Percentiles rank a stretch among this genome's conserved stretches.
phyloP scores from a whole-genome alignment of 2,888 invertebrate genomes.

The Brenthis hecate region DNA sequence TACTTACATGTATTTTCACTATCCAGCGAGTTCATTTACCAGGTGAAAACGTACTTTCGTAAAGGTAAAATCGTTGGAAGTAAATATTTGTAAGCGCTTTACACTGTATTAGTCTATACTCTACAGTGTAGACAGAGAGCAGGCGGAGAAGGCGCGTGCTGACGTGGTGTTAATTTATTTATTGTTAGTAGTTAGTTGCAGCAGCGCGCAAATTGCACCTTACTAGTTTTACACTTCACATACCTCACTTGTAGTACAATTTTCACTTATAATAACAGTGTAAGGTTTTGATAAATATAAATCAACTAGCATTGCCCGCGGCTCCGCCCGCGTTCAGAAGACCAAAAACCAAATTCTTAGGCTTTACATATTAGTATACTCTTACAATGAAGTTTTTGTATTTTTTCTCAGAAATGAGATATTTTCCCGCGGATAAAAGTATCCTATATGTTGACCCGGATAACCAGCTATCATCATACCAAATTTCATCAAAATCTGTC shows the following conservation, averaged over 20 bases:
- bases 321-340: too few species aligned
- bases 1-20: not conserved
- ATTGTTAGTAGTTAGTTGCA: constrained; percentile 23
- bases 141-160: constrained; percentile 15
- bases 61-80: constrained; percentile 19
- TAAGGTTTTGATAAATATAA: not conserved
- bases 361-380: too few species aligned
- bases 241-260: constrained; percentile 5
- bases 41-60: constrained; percentile 7
- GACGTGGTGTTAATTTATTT: constrained; percentile 27
- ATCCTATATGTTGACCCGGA: too few species aligned
- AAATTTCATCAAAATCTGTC: too few species aligned
- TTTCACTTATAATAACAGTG: constrained; percentile 2
- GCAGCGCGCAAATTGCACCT: constrained; percentile 16
- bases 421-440: too few species aligned
- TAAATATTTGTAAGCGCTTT: constrained; percentile 21
- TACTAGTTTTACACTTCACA: constrained; percentile 8
- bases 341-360: too few species aligned
- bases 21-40: not conserved
- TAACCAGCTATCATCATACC: too few species aligned
- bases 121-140: constrained; percentile 20
- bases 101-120: not conserved
- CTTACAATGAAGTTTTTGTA: too few species aligned
- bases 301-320: not conserved
- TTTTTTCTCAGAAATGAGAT: too few species aligned